phyloP scores from a whole-genome alignment of 92 coral and sea anemone genomes.

The Scolanthus callimorphus region DNA sequence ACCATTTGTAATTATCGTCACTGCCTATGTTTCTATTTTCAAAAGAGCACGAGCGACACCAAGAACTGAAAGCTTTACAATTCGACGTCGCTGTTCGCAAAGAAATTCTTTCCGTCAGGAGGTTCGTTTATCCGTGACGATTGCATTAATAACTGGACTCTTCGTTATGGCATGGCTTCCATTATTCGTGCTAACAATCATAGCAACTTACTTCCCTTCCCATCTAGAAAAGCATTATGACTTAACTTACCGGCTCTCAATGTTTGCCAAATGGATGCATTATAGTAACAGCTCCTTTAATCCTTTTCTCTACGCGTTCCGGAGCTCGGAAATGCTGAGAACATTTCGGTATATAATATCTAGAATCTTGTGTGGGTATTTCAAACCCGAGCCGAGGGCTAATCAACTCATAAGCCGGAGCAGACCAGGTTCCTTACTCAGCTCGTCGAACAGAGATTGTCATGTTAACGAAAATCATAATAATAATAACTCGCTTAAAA shows the following conservation, averaged over 20 bases:
- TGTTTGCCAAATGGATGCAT: slow-evolving; percentile 93
- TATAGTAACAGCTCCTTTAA: slow-evolving; percentile 81
- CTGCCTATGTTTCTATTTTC: slow-evolving; percentile 53
- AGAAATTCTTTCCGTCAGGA: slow-evolving; percentile 23
- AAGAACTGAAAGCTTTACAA: no score
- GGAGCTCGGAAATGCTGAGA: slow-evolving; percentile 60
- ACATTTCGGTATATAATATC: slow-evolving; percentile 41
- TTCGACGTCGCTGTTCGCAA: slow-evolving; percentile 6
- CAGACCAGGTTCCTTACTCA: no score
- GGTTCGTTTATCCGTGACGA: slow-evolving; percentile 60
- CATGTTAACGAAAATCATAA: no score
- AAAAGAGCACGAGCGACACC: slow-evolving; percentile 2
- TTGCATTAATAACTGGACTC: slow-evolving; percentile 61
- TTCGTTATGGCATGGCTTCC: slow-evolving; percentile 89
- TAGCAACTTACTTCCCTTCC: slow-evolving; percentile 54
- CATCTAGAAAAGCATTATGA: slow-evolving; percentile 43
- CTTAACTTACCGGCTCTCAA: slow-evolving; percentile 53
- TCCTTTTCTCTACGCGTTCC: slow-evolving; percentile 80
- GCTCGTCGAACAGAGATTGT: no score
- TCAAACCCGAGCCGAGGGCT: no score
- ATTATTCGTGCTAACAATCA: slow-evolving; percentile 51
- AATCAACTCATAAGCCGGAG: no score
- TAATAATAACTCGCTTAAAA: no score
- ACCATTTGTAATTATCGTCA: slow-evolving; percentile 59
- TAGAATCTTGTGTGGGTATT: slow-evolving; percentile 30